Evolutionary conservation across 2,797 vertebrate species (phyloP).

Genomic region (Eleutherodactylus coqui): DNA sequence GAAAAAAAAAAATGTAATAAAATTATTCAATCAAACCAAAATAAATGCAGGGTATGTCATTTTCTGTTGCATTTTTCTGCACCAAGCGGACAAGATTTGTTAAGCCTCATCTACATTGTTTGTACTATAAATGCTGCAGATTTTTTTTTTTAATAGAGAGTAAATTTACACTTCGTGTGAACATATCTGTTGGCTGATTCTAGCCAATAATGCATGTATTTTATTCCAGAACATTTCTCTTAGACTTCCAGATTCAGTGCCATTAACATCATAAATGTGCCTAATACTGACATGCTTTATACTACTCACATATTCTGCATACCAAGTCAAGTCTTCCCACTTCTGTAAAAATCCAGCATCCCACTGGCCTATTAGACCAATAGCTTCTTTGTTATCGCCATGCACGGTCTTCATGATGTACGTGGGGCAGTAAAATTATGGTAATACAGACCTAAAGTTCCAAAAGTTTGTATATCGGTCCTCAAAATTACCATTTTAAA

Average conservation of each 20-base stretch:
- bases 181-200: not conserved
- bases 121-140: too few species aligned
- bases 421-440: not conserved
- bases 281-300: slow-evolving; percentile 1
- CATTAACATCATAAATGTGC: not conserved
- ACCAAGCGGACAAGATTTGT: too few species aligned
- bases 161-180: too few species aligned
- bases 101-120: too few species aligned
- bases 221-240: not conserved
- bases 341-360: slow-evolving; percentile 36
- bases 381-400: slow-evolving; percentile 8
- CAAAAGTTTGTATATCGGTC: not conserved
- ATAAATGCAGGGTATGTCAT: too few species aligned
- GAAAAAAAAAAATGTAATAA: too few species aligned
- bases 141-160: too few species aligned
- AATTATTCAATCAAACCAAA: too few species aligned
- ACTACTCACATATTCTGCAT: slow-evolving; percentile 10
- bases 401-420: not conserved
- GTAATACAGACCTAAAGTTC: not conserved
- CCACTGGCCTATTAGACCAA: slow-evolving; percentile 16
- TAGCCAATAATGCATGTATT: not conserved
- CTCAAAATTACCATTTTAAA: not conserved
- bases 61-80: too few species aligned
- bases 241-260: not conserved
- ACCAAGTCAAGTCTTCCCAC: slow-evolving; percentile 29